Conservation (phyloP, 2,113 vertebrate genomes). For the Seriola rivoliana region DNA sequence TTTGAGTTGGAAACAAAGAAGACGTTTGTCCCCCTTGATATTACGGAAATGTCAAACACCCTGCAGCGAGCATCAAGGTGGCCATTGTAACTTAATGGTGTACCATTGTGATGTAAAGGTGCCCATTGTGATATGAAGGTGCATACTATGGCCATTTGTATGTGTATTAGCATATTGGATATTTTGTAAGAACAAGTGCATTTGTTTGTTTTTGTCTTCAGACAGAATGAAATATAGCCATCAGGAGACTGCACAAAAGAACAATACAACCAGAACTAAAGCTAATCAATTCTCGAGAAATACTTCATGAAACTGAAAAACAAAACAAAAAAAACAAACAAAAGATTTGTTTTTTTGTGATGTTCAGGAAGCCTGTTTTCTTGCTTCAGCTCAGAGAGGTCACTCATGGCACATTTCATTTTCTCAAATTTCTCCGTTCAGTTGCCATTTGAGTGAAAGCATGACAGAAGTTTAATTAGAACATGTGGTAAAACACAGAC, state of each 20-base stretch:
- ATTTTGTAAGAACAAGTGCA: conserved; percentile 29
- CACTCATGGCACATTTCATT: background rate
- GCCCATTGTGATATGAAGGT: conserved; percentile 46
- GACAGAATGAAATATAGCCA: conserved; percentile 20
- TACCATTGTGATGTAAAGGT: conserved; percentile 58
- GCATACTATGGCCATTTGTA: conserved; percentile 24
- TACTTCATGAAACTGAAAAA: background rate
- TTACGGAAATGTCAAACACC: conserved; percentile 61
- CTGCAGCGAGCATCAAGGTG: conserved; percentile 56
- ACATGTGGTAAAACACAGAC: background rate
- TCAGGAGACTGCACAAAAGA: conserved; percentile 12
- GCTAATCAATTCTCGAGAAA: conserved; percentile 37
- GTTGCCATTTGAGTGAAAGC: background rate
- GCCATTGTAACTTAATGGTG: conserved; percentile 33
- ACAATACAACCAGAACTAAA: conserved; percentile 7
- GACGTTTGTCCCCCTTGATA: conserved; percentile 31
- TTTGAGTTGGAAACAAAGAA: conserved; percentile 43
- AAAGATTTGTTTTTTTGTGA: conserved; percentile 8
- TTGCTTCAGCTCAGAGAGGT: conserved; percentile 6
- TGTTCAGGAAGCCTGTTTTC: conserved; percentile 12
- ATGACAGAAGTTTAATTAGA: background rate
- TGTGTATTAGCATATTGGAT: conserved; percentile 44
- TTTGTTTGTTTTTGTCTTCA: conserved; percentile 46
- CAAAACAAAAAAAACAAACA: no score
- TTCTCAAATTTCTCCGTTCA: background rate